Conservation (phyloP, 1,140 invertebrate species). For the Spodoptera frugiperda region DNA sequence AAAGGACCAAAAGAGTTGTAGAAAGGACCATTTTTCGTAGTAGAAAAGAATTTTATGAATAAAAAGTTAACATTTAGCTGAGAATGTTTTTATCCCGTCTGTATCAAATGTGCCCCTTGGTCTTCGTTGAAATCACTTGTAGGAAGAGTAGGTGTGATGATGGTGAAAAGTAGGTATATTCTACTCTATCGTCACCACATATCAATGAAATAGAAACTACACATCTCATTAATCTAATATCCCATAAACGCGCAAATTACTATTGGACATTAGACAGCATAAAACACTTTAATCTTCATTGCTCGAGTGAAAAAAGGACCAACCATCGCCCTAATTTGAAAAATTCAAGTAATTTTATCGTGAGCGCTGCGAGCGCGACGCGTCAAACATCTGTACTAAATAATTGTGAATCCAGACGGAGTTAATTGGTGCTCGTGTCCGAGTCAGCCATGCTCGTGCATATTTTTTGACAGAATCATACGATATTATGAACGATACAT, state of each 20-base stretch:
- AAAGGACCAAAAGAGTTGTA: too few relatives aligned
- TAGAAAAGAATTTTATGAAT: too few relatives aligned
- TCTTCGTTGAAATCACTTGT: too few relatives aligned
- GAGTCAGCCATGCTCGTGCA: background rate
- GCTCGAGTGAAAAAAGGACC: background rate
- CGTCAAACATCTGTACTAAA: constrained; percentile 51
- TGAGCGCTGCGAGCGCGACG: background rate
- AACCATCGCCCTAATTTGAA: background rate
- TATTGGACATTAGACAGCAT: too few relatives aligned
- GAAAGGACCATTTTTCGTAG: too few relatives aligned
- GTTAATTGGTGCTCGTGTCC: constrained; percentile 41
- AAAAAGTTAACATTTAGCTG: too few relatives aligned
- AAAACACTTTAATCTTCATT: too few relatives aligned
- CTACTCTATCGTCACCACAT: too few relatives aligned
- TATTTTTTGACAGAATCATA: constrained; percentile 1
- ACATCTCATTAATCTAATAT: background rate
- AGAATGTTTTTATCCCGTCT: background rate
- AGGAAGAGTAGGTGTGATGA: too few relatives aligned
- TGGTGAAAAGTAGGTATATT: too few relatives aligned
- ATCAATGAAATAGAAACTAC: too few relatives aligned
- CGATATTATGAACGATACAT: background rate
- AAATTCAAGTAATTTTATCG: background rate
- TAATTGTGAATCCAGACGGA: constrained; percentile 56
- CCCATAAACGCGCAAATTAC: too few relatives aligned
- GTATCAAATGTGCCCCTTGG: background rate